Evolutionary conservation across 2,113 vertebrate species (phyloP), one percentile per base, ranked within the genome.

Genomic region (Sylvilagus bachmani): DNA sequence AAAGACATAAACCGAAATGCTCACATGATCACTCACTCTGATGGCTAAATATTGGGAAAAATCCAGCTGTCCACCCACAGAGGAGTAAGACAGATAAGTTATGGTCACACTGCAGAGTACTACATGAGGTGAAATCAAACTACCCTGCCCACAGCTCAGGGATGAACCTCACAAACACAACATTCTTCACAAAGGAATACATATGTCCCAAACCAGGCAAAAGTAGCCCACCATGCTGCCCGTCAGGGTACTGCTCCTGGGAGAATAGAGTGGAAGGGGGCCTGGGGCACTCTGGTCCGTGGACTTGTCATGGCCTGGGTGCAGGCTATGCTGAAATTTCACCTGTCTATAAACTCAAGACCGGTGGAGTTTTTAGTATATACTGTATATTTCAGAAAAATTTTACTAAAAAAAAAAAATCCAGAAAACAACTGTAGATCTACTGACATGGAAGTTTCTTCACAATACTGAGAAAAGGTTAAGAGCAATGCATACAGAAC

Each of bases 381-480:
- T 10, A 29, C 14, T 55, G 61, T 38, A 33, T 27, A 74, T n/a
- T 87, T 25, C 44, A 67, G 49, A 44, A 87, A 58, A 90, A 78
- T 85, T 77, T 82, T 64, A 64, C 51, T 70, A 31, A 83, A 87
- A 61, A 91, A 93, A n/a, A n/a, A 86, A 22, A 29, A 73, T 29
- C 92, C 70, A 58, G 21, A 82, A 91, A 67, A 61, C 2, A 64
- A 53, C 3, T 2, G 4, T 49, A 58, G 51, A 55, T 58, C 36
- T 44, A 67, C 55, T 38, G 21, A 51, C 31, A 11, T 2, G 13
- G 36, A 31, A 21, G 24, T 38, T 27, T 75, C 67, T 69, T 36
- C 19, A 6, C 29, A 58, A 49, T 22, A 16, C 24, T 10, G 38
- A 86, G 74, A 24, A 86, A 85, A 80, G 13, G 8, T 17, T 36